Conservation (phyloP, 2,113 vertebrate species). For the Pseudopodoces humilis region DNA sequence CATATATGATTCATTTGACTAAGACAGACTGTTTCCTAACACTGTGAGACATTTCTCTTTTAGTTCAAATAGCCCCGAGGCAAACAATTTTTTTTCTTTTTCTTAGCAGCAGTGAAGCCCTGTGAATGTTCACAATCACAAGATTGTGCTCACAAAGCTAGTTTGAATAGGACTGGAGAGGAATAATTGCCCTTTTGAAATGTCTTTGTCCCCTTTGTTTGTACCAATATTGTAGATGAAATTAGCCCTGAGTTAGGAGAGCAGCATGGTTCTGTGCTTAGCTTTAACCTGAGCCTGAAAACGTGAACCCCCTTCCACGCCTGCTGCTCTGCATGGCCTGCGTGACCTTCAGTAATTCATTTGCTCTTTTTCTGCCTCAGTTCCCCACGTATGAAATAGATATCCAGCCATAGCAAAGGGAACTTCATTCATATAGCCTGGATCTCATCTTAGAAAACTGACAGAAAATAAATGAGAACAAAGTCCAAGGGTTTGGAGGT, state of each 20-base stretch:
- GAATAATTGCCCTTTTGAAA: constrained; percentile 51
- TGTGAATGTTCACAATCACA: neutral
- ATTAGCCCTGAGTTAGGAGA: neutral
- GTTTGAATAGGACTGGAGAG: constrained; percentile 2
- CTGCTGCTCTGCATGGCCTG: neutral
- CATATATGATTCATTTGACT: neutral
- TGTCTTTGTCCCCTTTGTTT: constrained; percentile 31
- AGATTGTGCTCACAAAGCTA: constrained; percentile 17
- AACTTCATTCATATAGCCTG: neutral
- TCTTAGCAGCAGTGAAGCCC: neutral
- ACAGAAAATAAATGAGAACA: neutral
- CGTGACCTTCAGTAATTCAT: neutral
- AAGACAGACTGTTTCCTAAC: neutral
- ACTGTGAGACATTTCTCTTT: constrained; percentile 8
- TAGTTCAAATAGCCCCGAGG: neutral
- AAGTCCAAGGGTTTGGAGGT: neutral
- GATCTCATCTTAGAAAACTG: neutral
- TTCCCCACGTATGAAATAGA: neutral
- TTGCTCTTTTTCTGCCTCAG: constrained; percentile 18
- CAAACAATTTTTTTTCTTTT: neutral
- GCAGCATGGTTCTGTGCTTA: neutral
- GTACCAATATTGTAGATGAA: neutral
- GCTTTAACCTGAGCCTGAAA: constrained; percentile 18
- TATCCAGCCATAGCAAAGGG: neutral
- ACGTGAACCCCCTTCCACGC: neutral